These are phyloP conservation scores for Pteromalus puparum DNA, from an alignment of 1,140 invertebrate species.

Conservation along the genomic window DNA sequence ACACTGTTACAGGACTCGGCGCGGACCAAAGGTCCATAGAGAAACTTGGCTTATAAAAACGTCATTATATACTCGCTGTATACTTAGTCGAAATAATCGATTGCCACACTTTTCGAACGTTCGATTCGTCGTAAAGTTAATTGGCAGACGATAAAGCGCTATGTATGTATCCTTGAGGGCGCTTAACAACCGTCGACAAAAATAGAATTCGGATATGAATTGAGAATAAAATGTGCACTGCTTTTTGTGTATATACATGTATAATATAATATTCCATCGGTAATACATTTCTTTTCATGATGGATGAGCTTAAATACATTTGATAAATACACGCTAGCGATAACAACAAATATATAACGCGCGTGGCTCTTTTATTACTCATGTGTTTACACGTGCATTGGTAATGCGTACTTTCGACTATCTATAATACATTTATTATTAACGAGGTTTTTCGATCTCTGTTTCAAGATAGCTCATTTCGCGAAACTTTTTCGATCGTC, in stretches of 20 bases:
- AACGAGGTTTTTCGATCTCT: conserved; percentile 35
- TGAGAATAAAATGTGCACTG: background rate
- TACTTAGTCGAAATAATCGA: background rate
- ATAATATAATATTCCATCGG: conserved; percentile 49
- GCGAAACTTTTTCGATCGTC: background rate
- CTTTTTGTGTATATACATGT: conserved; percentile 38
- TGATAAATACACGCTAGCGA: conserved; percentile 49
- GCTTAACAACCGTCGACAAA: background rate
- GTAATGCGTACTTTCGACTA: conserved; percentile 41
- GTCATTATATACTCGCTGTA: background rate
- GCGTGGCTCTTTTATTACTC: conserved; percentile 30
- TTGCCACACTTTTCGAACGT: background rate
- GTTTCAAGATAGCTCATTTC: conserved; percentile 20
- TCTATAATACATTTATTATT: conserved; percentile 49
- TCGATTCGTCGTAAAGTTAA: background rate
- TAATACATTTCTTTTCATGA: conserved; percentile 44
- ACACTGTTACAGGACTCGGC: conserved; percentile 40
- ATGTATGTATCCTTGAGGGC: background rate
- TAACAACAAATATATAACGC: conserved; percentile 52
- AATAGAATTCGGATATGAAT: background rate
- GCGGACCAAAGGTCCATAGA: conserved; percentile 7
- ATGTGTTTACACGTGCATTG: conserved; percentile 29
- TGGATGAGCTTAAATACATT: conserved; percentile 48
- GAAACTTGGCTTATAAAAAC: conserved; percentile 7
- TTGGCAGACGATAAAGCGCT: background rate